phyloP scores from a whole-genome alignment of 1,140 invertebrate species.

The Ptiloglossa arizonensis region DNA sequence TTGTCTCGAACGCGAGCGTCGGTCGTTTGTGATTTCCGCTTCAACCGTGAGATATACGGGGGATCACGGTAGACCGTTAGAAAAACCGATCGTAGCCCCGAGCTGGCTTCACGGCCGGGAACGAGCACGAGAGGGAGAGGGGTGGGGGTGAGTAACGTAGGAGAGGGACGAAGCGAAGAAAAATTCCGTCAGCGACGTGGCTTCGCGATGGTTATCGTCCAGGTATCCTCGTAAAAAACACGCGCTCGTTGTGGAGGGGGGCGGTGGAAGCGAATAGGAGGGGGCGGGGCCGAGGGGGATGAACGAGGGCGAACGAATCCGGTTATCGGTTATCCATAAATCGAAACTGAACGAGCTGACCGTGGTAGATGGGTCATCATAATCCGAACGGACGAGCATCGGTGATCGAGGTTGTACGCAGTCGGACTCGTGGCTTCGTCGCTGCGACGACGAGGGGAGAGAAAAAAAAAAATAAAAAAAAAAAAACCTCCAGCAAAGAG shows the following conservation, averaged over 20 bases:
- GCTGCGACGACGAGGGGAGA: neutral
- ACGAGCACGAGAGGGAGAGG: neutral
- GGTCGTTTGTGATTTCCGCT: neutral
- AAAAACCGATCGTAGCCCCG: conserved; percentile 16
- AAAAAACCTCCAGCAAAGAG: no score
- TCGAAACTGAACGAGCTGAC: conserved; percentile 66
- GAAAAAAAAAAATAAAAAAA: conserved; percentile 4
- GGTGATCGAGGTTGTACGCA: conserved; percentile 47
- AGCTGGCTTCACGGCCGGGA: conserved; percentile 4
- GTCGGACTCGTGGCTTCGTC: conserved; percentile 33
- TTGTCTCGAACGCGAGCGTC: neutral
- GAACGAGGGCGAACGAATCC: conserved; percentile 46
- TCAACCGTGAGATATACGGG: neutral
- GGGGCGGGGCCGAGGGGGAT: conserved; percentile 14
- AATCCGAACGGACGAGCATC: conserved; percentile 57
- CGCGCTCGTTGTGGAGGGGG: neutral
- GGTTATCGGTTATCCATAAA: conserved; percentile 69
- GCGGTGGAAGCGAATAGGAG: neutral
- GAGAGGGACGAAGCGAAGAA: conserved; percentile 20
- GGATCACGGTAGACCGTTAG: neutral
- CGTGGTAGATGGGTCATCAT: conserved; percentile 66
- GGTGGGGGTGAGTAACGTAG: no score
- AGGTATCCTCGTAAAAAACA: conserved; percentile 58
- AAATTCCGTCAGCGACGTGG: conserved; percentile 42
- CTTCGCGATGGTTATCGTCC: conserved; percentile 44